Base-by-base conservation (phyloP, 2,888 invertebrate genomes). In the Iphiclides podalirius region DNA sequence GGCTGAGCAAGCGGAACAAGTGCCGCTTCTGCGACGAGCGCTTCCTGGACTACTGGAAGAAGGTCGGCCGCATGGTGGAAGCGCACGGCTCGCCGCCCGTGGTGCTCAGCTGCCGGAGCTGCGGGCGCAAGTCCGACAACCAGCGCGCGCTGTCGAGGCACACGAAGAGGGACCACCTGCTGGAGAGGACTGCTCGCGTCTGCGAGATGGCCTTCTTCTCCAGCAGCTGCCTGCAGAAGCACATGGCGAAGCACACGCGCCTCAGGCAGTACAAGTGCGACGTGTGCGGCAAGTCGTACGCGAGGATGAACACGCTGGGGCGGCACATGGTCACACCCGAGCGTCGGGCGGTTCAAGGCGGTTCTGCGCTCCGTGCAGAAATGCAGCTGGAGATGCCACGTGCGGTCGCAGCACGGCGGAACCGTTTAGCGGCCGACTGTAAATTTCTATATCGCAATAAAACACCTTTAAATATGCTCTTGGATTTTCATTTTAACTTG, bases 171-270 rank as follows among this genome's bases (percentile, higher is more conserved):
- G 75, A 83, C 7, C 90, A 90, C 48, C 64, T 89, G 2, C 59
- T 76, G 65, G 80, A 82, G 47, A 62, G 72, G 15, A 75, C 72
- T 13, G 90, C 90, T 38, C 61, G 64, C 0, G 72, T 86, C 7
- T 90, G 90, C 33, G 81, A 80, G 0, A 84, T 79, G 64, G 65
- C 63, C 4, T 80, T 79, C 31, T 83, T 71, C 44, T 61, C 61
- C 0, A 63, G 61, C 16, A 63, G 64, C 11, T 57, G 59, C 9
- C 50, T 82, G 35, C 58, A 63, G 7, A 63, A 66, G 1, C 83
- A 84, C 11, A 70, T 75, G 69, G 58, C 69, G 0, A 76, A 72
- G 31, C 84, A 83, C 35, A 72, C 76, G 0, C 75, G 75, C 0
- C 28, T 67, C 9, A 67, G 68, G 14, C 58, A 69, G 44, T 81